Evolutionary conservation across 2,797 vertebrate genomes (phyloP).

Genomic region (Enteromius fasciolatus): DNA sequence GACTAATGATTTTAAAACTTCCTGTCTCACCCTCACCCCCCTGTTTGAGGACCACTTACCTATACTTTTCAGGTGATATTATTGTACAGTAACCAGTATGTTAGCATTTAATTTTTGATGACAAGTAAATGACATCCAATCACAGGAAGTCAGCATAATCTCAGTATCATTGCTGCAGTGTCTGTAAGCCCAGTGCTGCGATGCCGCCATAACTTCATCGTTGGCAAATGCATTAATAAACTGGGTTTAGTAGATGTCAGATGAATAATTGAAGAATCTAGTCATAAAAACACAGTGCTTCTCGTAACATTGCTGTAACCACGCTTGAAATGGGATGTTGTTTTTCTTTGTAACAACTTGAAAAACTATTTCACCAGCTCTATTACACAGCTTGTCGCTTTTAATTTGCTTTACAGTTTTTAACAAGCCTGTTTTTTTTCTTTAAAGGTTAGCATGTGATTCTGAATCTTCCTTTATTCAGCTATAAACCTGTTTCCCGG

Average conservation of each 20-base stretch:
- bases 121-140: not conserved
- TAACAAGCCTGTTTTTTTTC: slow-evolving; percentile 36
- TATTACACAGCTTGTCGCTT: slow-evolving; percentile 41
- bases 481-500: slow-evolving; percentile 10
- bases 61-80: not conserved
- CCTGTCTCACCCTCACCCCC: too few species aligned
- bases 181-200: not conserved
- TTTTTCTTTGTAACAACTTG: slow-evolving; percentile 18
- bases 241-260: slow-evolving; percentile 16
- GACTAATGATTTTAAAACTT: too few species aligned
- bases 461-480: slow-evolving; percentile 15
- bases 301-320: slow-evolving; percentile 28
- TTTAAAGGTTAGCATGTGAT: slow-evolving; percentile 24
- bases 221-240: slow-evolving; percentile 16
- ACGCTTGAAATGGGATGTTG: slow-evolving; percentile 23
- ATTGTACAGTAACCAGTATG: not conserved
- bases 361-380: slow-evolving; percentile 24
- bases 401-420: slow-evolving; percentile 34
- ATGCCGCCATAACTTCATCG: not conserved
- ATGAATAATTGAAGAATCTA: slow-evolving; percentile 34
- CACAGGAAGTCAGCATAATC: not conserved
- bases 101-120: not conserved
- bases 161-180: not conserved
- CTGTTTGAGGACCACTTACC: too few species aligned
- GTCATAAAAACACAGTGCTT: slow-evolving; percentile 22